Evolutionary conservation across 2,888 invertebrate species (phyloP).

Genomic region (Chloroclystis v-ata): DNA sequence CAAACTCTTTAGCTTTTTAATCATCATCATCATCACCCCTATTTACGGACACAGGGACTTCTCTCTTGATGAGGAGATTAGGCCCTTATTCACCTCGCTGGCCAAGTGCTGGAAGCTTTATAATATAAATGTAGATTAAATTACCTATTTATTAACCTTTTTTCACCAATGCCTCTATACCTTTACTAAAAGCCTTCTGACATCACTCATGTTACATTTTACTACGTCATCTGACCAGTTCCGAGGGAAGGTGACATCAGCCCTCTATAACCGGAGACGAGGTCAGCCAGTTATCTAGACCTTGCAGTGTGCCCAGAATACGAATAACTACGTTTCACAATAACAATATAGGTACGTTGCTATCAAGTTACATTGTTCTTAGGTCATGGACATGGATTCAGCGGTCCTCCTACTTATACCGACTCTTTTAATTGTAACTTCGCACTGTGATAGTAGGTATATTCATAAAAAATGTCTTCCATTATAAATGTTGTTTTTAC

Average conservation of each 20-base stretch:
- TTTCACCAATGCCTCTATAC: neutral
- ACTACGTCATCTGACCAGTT: constrained; percentile 22
- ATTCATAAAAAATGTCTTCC: no score
- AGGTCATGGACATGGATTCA: neutral
- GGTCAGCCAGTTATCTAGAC: constrained; percentile 26
- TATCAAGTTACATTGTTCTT: neutral
- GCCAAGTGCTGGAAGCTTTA: no score
- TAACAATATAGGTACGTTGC: neutral
- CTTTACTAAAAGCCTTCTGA: constrained; percentile 9
- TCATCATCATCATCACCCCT: no score
- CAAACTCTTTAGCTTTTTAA: no score
- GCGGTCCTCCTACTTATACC: neutral
- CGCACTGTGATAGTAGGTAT: neutral
- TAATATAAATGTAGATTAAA: no score
- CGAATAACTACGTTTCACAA: neutral
- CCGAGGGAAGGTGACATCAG: constrained; percentile 27
- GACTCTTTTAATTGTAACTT: no score
- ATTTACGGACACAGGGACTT: no score
- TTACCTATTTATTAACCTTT: no score
- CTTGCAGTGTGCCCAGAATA: constrained; percentile 19
- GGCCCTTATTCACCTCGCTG: no score
- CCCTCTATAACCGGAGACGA: constrained; percentile 22
- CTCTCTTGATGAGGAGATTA: no score
- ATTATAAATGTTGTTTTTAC: no score
- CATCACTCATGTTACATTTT: constrained; percentile 19